Base-by-base conservation (phyloP, 2,888 invertebrate genomes). In the Ethmia dodecea region DNA sequence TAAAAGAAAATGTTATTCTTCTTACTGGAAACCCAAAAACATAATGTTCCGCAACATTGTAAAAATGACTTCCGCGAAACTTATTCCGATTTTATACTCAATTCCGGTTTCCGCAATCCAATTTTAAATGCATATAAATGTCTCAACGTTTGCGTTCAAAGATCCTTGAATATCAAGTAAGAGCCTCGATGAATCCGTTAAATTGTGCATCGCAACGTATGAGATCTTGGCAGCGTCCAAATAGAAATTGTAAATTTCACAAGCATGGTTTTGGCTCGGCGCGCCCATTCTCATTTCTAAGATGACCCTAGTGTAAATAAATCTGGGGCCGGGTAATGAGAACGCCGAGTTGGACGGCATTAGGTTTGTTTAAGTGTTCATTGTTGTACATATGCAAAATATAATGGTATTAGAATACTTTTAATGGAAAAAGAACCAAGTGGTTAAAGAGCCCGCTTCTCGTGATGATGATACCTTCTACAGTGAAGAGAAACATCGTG, bases 261-360 rank as follows among this genome's bases (percentile, higher is more conserved):
- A 52, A 55, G 56, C 48, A 60, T 55, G 51, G 47, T 43, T 33
- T 46, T 39, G 46, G 43, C 60, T 64, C 55, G 55, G 64, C 62
- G 40, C 52, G 46, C 52, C 60, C 55, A 66, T 67, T 64, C 59
- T 56, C 65, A 74, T 75, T 69, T 67, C 68, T 67, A 52, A 63
- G 66, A 76, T 72, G 70, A 70, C 74, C 65, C 58, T 46, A 40
- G 45, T 52, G 64, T 59, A 55, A 60, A 69, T 74, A 70, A 71
- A 76, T 73, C 56, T 53, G 50, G 49, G 34, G 43, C 38, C 36
- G 41, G 40, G 63, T 69, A 76, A 77, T 77, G 66, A 69, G 73
- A 73, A 66, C 56, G 61, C 61, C 63, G 49, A 43, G 43, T 46
- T 55, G 49, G 60, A 58, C 51, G 37, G 47, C 42, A 47, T 59